Conservation (phyloP, 1,140 invertebrate genomes). For the Planococcus citri region DNA sequence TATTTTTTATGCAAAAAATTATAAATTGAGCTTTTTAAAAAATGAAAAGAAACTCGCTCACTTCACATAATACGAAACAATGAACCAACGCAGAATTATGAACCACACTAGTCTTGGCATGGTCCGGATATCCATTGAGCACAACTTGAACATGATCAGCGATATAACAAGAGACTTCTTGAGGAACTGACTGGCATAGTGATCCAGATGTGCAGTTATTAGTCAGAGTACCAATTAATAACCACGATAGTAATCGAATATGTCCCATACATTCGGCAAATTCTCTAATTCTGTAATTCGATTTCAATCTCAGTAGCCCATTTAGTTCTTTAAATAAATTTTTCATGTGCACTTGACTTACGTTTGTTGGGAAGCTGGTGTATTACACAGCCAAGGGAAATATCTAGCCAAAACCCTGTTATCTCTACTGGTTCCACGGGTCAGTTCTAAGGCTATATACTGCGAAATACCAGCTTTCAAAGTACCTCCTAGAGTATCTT, state of each 20-base stretch:
- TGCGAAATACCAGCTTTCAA: slow-evolving; percentile 92
- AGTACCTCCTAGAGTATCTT: slow-evolving; percentile 89
- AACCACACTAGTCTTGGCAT: slow-evolving; percentile 73
- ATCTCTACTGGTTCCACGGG: slow-evolving; percentile 69
- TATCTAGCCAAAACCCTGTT: slow-evolving; percentile 69
- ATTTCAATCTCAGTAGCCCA: neutral
- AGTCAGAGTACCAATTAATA: slow-evolving; percentile 83
- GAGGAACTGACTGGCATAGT: slow-evolving; percentile 73
- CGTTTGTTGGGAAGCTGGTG: slow-evolving; percentile 67
- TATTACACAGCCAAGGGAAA: slow-evolving; percentile 84
- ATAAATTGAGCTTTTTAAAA: too few relatives aligned
- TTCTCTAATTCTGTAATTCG: slow-evolving; percentile 60
- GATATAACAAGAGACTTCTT: slow-evolving; percentile 89
- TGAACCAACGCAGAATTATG: slow-evolving; percentile 86
- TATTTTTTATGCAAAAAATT: too few relatives aligned
- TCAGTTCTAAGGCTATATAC: slow-evolving; percentile 86
- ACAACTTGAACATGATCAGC: slow-evolving; percentile 94
- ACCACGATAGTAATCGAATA: slow-evolving; percentile 87
- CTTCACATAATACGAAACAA: slow-evolving; percentile 68
- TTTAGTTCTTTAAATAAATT: slow-evolving; percentile 23
- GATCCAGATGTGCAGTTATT: slow-evolving; percentile 55
- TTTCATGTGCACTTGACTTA: slow-evolving; percentile 56
- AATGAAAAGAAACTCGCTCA: slow-evolving; percentile 29
- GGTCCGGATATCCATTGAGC: slow-evolving; percentile 91
- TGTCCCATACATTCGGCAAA: slow-evolving; percentile 92